Evolutionary conservation across 2,113 vertebrate genomes (phyloP).

Genomic region (Ranitomeya imitator): DNA sequence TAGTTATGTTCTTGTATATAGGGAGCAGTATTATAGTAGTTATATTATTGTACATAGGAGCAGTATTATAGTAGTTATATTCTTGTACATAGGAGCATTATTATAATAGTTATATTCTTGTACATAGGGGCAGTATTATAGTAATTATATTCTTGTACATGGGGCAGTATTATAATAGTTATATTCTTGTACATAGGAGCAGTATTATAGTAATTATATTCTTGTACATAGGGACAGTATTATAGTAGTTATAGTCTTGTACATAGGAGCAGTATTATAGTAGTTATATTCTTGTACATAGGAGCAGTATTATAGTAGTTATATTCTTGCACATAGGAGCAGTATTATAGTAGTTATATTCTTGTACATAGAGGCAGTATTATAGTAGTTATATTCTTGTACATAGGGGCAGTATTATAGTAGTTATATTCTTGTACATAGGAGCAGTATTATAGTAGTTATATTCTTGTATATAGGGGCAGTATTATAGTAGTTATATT

Average conservation of each 20-base stretch:
- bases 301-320: not conserved
- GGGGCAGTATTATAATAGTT: not conserved
- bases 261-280: not conserved
- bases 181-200: not conserved
- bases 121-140: not conserved
- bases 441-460: conserved; percentile 2
- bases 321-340: not conserved
- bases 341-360: conserved; percentile 7
- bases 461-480: not conserved
- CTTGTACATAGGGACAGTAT: not conserved
- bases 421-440: conserved; percentile 9
- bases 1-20: not conserved
- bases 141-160: not conserved
- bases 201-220: not conserved
- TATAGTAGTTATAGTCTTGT: conserved; percentile 1
- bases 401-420: not conserved
- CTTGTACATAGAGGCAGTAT: not conserved
- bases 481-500: conserved; percentile 7
- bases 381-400: not conserved
- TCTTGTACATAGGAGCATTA: too few species aligned
- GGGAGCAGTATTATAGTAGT: not conserved
- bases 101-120: conserved; percentile 4
- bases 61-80: too few species aligned
- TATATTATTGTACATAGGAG: not conserved
- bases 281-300: not conserved